Evolutionary conservation across 2,113 vertebrate species (phyloP).

Genomic region (Sapajus apella): DNA sequence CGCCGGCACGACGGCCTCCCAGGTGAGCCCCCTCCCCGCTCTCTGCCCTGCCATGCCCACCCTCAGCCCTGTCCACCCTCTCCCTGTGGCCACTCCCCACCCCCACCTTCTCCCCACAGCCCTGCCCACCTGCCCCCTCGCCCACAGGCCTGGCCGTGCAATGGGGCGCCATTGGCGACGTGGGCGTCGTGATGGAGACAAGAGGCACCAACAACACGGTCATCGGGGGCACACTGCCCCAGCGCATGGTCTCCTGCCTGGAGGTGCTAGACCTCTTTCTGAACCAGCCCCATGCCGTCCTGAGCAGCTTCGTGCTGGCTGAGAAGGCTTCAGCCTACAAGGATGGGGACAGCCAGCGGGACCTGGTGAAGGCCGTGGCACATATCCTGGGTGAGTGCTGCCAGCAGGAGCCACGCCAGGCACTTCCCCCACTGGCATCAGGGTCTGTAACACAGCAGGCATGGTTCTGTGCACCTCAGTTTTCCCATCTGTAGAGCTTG

Average conservation of each 20-base stretch:
- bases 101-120: rapidly evolving
- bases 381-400: slow-evolving; percentile 92
- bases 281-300: slow-evolving; percentile 88
- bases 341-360: slow-evolving; percentile 81
- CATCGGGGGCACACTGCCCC: slow-evolving; percentile 92
- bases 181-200: slow-evolving; percentile 92
- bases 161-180: slow-evolving; percentile 97
- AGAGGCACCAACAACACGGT: slow-evolving; percentile 89
- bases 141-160: slow-evolving; percentile 91
- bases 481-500: rapidly evolving
- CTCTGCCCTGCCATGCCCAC: background rate
- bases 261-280: slow-evolving; percentile 95
- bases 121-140: background rate
- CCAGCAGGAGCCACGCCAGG: rapidly evolving
- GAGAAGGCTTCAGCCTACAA: slow-evolving; percentile 82
- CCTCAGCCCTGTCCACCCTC: slow-evolving; percentile 82
- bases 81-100: rapidly evolving
- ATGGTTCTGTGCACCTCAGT: rapidly evolving
- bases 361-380: slow-evolving; percentile 92
- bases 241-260: slow-evolving; percentile 93
- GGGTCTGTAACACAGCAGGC: background rate
- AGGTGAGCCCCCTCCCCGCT: slow-evolving; percentile 68
- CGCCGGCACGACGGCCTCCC: slow-evolving; percentile 89
- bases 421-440: rapidly evolving
- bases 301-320: slow-evolving; percentile 96